Percentiles rank a stretch among this genome's conserved stretches.
phyloP scores from a whole-genome alignment of 2,888 invertebrate species.

The Epiblema foenella region DNA sequence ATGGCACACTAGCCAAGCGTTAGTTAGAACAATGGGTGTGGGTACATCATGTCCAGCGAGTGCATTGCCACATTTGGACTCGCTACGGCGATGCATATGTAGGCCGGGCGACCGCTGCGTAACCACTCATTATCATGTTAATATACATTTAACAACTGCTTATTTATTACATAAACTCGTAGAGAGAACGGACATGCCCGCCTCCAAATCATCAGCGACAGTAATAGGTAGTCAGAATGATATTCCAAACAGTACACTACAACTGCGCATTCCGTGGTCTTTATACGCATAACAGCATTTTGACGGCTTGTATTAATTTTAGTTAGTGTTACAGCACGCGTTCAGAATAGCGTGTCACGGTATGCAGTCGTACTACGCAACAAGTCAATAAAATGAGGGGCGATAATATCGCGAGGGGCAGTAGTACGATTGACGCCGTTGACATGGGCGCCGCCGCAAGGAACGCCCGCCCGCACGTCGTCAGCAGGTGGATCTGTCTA shows the following conservation, averaged over 20 bases:
- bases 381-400: conserved; percentile 76
- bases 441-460: conserved; percentile 82
- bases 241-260: conserved; percentile 35
- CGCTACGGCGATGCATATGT: conserved; percentile 62
- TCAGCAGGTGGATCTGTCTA: conserved; percentile 80
- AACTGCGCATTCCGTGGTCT: conserved; percentile 57
- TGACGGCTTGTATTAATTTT: conserved; percentile 62
- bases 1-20: conserved; percentile 5
- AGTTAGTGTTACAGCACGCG: conserved; percentile 69
- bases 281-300: conserved; percentile 63
- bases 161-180: conserved; percentile 26
- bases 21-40: conserved; percentile 42
- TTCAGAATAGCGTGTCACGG: conserved; percentile 73
- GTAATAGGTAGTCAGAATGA: conserved; percentile 2
- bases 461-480: conserved; percentile 80
- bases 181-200: conserved; percentile 8
- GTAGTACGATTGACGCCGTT: conserved; percentile 70
- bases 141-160: conserved; percentile 40
- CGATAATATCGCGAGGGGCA: conserved; percentile 68
- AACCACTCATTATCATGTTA: conserved; percentile 43
- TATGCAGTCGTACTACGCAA: conserved; percentile 70
- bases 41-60: conserved; percentile 41
- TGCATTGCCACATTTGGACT: conserved; percentile 55
- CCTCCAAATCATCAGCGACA: conserved; percentile 25
- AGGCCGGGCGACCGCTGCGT: conserved; percentile 53